Percentiles rank a stretch among this genome's conserved stretches.
Evolutionary conservation across 2,888 invertebrate species (phyloP).

Genomic region (Cephalotes varians): DNA sequence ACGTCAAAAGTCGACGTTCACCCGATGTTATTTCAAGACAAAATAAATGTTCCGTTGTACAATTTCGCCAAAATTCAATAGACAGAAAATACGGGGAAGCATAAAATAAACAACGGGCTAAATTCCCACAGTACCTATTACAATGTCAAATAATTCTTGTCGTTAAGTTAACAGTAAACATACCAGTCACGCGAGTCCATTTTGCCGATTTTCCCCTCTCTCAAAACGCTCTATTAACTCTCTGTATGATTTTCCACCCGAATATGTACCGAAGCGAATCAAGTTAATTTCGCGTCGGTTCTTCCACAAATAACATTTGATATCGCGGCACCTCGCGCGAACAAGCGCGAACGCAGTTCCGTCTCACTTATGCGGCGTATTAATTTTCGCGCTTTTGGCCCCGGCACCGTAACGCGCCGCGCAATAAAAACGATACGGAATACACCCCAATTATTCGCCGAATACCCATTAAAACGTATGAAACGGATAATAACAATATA

Average conservation of each 20-base stretch:
- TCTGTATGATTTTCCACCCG: slow-evolving; percentile 39
- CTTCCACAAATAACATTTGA: slow-evolving; percentile 46
- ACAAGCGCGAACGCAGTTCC: not conserved
- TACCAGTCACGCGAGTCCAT: not conserved
- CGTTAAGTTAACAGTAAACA: slow-evolving; percentile 47
- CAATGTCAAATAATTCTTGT: slow-evolving; percentile 44
- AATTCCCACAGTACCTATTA: slow-evolving; percentile 36
- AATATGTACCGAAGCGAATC: slow-evolving; percentile 43
- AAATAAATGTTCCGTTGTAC: slow-evolving; percentile 40
- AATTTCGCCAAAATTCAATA: slow-evolving; percentile 46
- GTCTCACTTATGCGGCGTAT: slow-evolving; percentile 27
- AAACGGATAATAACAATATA: slow-evolving; percentile 36
- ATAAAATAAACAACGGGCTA: slow-evolving; percentile 42
- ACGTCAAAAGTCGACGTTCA: slow-evolving; percentile 9
- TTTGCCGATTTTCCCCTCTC: slow-evolving; percentile 13
- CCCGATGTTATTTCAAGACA: slow-evolving; percentile 35
- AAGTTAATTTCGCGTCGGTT: slow-evolving; percentile 49
- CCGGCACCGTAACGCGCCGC: not conserved
- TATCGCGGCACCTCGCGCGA: slow-evolving; percentile 14
- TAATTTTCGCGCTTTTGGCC: slow-evolving; percentile 44
- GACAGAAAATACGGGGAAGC: slow-evolving; percentile 46
- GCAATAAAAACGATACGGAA: slow-evolving; percentile 28
- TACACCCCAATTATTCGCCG: slow-evolving; percentile 33
- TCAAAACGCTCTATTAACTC: slow-evolving; percentile 40
- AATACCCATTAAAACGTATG: slow-evolving; percentile 32